Base-by-base conservation (phyloP, 2,888 invertebrate species). In the Pheosia tremula region DNA sequence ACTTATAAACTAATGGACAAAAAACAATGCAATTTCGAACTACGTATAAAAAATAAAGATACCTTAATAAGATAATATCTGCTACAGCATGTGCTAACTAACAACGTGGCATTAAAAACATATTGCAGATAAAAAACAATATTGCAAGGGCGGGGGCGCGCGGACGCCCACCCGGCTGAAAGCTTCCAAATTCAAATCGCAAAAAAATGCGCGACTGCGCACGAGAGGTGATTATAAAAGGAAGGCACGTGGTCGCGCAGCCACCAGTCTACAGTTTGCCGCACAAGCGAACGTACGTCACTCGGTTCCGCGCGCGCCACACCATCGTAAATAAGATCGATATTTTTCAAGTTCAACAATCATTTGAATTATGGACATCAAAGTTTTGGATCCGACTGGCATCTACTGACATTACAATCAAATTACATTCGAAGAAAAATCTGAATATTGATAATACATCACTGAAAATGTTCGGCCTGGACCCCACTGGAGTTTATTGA, bases 111-210 rank as follows among this genome's bases (percentile, higher is more conserved):
- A 83, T 83, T 85, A 86, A 88, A 84, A 80, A 75, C 75, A 75
- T 68, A 69, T 56, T 66, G 68, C 75, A 80, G 82, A 83, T 77
- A 80, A 77, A 81, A 77, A 80, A 82, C 52, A 79, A 76, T 68
- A 77, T 67, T 64, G 67, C 84, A 82, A 89, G 91, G 92, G 91
- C 88, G 86, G 88, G 90, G 90, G 89, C 86, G 85, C 82, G 79
- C 83, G 74, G 78, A 82, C 85, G 85, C 86, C 87, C 90, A 89
- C 89, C 87, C 88, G 85, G 88, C 91, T 91, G 91, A 91, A 92
- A 93, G 91, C 91, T 91, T 90, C 91, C 90, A 91, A 92, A 92
- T 89, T 91, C 86, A 82, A 89, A 89, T 88, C 85, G 90, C 91
- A 85, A 90, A 93, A 24, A 91, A 90, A 92, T 89, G 85, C 86